phyloP scores from a whole-genome alignment of 2,797 vertebrate species.

The Gymnoscopelus microlampas region DNA sequence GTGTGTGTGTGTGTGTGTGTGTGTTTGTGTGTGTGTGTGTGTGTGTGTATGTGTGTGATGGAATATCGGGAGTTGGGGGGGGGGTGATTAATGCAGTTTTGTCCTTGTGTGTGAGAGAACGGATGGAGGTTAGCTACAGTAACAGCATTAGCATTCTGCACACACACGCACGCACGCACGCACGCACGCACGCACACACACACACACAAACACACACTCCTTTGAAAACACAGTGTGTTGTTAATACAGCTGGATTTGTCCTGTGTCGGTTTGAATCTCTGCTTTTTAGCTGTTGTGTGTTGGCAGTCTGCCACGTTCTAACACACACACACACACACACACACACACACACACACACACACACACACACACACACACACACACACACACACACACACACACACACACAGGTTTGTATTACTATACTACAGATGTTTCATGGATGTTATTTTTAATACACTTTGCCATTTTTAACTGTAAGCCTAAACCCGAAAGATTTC shows the following conservation, averaged over 20 bases:
- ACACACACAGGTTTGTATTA: not conserved
- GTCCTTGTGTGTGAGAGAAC: conserved; percentile 77
- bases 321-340: no score
- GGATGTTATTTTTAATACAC: no score
- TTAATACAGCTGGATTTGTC: no score
- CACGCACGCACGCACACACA: not conserved
- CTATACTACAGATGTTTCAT: no score
- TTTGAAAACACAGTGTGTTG: no score
- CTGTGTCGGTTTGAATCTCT: no score
- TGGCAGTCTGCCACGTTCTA: no score
- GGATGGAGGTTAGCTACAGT: conserved; percentile 63
- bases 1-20: not conserved
- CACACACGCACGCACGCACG: not conserved
- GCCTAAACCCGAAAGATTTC: no score
- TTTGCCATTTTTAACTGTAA: no score
- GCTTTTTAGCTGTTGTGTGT: no score
- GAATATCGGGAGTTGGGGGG: conserved; percentile 33
- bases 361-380: conserved; percentile 23
- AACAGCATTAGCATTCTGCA: conserved; percentile 79
- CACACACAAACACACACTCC: not conserved
- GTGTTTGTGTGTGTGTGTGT: not conserved
- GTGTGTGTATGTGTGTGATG: not conserved
- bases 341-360: no score
- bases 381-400: not conserved
- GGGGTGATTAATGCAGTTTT: conserved; percentile 81